Percentiles rank a stretch among this genome's conserved stretches.
phyloP scores from a whole-genome alignment of 2,113 vertebrate species.

The Nanorana parkeri region DNA sequence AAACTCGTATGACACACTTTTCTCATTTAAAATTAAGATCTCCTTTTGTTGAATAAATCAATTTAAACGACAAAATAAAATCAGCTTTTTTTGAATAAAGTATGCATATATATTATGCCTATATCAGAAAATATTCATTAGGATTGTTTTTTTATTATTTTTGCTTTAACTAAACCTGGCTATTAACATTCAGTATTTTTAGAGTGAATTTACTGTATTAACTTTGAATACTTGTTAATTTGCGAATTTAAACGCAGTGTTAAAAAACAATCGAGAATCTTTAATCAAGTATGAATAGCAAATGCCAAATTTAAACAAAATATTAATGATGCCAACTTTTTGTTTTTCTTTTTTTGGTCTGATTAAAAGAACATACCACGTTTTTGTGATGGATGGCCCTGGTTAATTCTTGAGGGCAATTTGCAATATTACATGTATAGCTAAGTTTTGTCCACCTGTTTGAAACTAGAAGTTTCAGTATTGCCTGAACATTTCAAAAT shows the following conservation, averaged over 20 bases:
- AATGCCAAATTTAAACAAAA: conserved; percentile 16
- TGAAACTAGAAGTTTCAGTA: not conserved
- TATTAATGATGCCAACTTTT: conserved; percentile 5
- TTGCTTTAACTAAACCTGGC: conserved; percentile 52
- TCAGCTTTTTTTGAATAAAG: conserved; percentile 32
- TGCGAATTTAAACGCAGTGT: conserved; percentile 43
- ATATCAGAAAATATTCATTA: conserved; percentile 16
- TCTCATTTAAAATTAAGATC: not conserved
- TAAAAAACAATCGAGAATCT: conserved; percentile 16
- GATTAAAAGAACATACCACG: not conserved
- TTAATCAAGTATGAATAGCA: conserved; percentile 22
- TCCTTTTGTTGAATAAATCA: not conserved
- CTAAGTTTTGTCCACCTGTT: not conserved
- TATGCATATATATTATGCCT: conserved; percentile 41
- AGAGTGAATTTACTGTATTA: conserved; percentile 55
- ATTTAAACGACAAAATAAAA: conserved; percentile 27
- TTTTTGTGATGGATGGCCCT: not conserved
- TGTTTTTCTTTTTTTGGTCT: not conserved
- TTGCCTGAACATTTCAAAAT: not conserved
- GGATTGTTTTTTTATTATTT: conserved; percentile 13
- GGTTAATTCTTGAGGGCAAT: not conserved
- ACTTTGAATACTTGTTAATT: conserved; percentile 31
- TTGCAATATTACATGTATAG: not conserved
- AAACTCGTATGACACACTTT: conserved; percentile 1
- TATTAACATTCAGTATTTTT: conserved; percentile 55